Evolutionary conservation across 1,140 invertebrate genomes (phyloP).

Genomic region (Phymastichus coffea): DNA sequence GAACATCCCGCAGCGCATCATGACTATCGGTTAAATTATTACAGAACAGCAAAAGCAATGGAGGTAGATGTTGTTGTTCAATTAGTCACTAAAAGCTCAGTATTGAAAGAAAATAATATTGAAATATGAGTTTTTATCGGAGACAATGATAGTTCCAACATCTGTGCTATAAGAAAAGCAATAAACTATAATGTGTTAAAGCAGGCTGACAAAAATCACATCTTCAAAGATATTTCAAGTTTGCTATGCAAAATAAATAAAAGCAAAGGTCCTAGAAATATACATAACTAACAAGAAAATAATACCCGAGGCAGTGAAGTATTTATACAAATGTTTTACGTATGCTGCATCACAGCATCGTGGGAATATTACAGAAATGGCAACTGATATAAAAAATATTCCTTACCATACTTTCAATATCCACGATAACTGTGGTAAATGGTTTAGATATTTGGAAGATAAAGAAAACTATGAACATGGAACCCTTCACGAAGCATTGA

Average conservation of each 20-base stretch:
- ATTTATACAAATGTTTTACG: conserved; percentile 23
- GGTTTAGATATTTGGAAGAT: conserved; percentile 8
- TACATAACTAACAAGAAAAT: conserved; percentile 19
- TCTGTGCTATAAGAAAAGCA: conserved; percentile 2
- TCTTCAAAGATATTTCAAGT: conserved; percentile 10
- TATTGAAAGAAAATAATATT: conserved; percentile 14
- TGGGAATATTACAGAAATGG: neutral
- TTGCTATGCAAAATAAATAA: conserved; percentile 17
- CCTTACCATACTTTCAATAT: conserved; percentile 12
- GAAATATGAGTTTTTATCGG: conserved; percentile 10
- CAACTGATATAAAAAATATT: conserved; percentile 17
- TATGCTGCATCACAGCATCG: conserved; percentile 13
- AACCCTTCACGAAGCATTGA: conserved; percentile 5
- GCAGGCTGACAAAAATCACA: conserved; percentile 17
- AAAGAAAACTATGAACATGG: conserved; percentile 17
- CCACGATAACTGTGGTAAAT: conserved; percentile 1
- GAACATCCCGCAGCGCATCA: conserved; percentile 10
- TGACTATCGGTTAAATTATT: conserved; percentile 21
- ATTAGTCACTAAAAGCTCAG: conserved; percentile 6
- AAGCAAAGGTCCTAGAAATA: conserved; percentile 8
- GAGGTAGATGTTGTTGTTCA: conserved; percentile 9
- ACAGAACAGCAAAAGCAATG: conserved; percentile 15
- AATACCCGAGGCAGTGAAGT: conserved; percentile 1
- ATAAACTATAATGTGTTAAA: conserved; percentile 1
- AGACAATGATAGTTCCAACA: conserved; percentile 13